Evolutionary conservation across 2,797 vertebrate genomes (phyloP).

Genomic region (Catharus ustulatus): DNA sequence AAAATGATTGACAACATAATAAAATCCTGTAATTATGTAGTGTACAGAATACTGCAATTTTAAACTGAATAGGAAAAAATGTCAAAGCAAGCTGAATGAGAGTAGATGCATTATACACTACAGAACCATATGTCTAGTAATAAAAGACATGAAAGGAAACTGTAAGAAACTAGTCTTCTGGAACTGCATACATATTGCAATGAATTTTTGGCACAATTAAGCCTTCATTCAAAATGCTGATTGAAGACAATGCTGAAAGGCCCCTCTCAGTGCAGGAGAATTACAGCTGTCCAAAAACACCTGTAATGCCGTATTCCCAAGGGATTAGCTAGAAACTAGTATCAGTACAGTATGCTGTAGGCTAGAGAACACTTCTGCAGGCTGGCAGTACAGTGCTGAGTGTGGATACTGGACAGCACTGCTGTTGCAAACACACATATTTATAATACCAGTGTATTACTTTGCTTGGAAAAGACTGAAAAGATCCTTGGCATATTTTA

Average conservation of each 20-base stretch:
- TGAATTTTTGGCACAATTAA: not conserved
- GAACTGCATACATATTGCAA: not conserved
- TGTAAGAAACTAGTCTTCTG: not conserved
- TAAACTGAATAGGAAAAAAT: not conserved
- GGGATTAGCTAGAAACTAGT: not conserved
- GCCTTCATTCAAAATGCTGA: not conserved
- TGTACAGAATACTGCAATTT: not conserved
- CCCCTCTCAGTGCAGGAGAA: not conserved
- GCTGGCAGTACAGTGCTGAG: no score
- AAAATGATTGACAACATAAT: constrained; percentile 2
- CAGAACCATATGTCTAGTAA: not conserved
- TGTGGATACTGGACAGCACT: not conserved
- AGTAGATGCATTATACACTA: not conserved
- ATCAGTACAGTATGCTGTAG: not conserved
- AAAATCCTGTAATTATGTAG: not conserved
- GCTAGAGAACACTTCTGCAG: not conserved
- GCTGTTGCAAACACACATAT: rapidly evolving
- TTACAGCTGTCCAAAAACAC: not conserved
- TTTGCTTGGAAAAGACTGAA: not conserved
- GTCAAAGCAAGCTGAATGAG: not conserved
- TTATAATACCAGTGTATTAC: not conserved
- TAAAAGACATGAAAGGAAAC: not conserved
- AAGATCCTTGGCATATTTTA: not conserved
- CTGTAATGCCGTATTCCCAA: not conserved
- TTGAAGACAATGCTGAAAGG: not conserved